phyloP scores from a whole-genome alignment of 2,888 invertebrate genomes.

The Ryuthela nishihirai region DNA sequence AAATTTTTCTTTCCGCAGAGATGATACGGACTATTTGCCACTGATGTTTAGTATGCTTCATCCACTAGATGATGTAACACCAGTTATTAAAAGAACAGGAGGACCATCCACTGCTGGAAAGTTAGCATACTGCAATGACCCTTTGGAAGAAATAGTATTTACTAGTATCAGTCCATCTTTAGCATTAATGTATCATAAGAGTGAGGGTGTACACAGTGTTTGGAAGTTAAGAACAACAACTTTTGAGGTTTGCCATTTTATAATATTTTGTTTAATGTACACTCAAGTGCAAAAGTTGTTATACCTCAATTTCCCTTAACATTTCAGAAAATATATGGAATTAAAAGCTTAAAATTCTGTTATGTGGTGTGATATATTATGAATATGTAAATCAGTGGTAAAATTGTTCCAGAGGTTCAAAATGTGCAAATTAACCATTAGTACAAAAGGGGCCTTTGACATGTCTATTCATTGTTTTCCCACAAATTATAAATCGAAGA shows the following conservation, averaged over 20 bases:
- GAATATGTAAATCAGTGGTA: no score
- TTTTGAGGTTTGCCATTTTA: conserved; percentile 59
- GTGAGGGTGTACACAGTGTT: conserved; percentile 72
- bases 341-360: no score
- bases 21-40: conserved; percentile 56
- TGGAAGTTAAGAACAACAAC: conserved; percentile 74
- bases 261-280: background rate
- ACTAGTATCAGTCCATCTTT: conserved; percentile 73
- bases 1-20: no score
- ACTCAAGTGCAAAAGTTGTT: background rate
- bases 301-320: background rate
- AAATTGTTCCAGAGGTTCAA: no score
- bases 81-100: conserved; percentile 58
- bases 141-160: conserved; percentile 65
- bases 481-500: no score
- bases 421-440: no score
- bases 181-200: conserved; percentile 73
- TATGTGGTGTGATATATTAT: no score
- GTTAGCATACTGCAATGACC: conserved; percentile 54
- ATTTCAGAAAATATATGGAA: no score
- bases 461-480: no score
- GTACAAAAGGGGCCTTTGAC: no score
- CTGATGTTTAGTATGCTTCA: conserved; percentile 81
- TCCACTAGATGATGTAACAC: conserved; percentile 86
- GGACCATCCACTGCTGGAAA: background rate